Base-by-base conservation (phyloP, 2,113 vertebrate genomes). In the Pedetes capensis region DNA sequence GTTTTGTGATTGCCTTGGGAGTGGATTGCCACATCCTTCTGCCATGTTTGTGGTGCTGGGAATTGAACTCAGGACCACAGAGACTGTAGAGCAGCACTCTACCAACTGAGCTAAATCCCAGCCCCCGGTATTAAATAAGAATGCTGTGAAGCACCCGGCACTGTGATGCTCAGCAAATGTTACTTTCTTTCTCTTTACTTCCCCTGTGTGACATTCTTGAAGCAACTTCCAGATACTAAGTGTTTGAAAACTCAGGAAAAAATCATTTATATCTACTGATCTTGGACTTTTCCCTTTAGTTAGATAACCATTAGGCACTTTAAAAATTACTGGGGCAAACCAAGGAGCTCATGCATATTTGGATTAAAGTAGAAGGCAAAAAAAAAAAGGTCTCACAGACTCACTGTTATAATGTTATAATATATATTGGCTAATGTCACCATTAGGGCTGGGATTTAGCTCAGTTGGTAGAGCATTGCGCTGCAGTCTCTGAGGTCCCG, bases 331-430 rank as follows among this genome's bases (percentile, higher is more conserved):
- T 25, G 7, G 0, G 42, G 68, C 17, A 64, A 29, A 57, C 51
- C 32, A 37, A 91, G 76, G 64, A 78, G 17, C 16, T 7, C 20
- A 3, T 79, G 74, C 32, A n/a, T 63, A 44, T 55, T 34, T 81
- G 37, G 29, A 81, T 91, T 88, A 68, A 88, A 75, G 78, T 87
- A 37, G 23, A 93, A 95, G 68, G 84, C 49, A 37, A 91, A 84
- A 64, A 18, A 17, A 25, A 87, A 75, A 53, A 66, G 32, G 25
- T 57, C 37, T 57, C 78, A 66, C 39, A 20, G 47, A 53, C 74
- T 63, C 80, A 81, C 11, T 66, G 20, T 44, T 34, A 47, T 44
- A 63, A n/a, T 80, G 89, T 83, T 63, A 63, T 49, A 55, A 39
- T 47, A 4, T 18, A 6, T 57, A 79, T 44, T 49, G 71, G 89